Percentiles rank a stretch among this genome's conserved stretches.
Conservation (phyloP, 37 sponge, comb jelly and placozoan genomes). For the Axinella damicornis region DNA sequence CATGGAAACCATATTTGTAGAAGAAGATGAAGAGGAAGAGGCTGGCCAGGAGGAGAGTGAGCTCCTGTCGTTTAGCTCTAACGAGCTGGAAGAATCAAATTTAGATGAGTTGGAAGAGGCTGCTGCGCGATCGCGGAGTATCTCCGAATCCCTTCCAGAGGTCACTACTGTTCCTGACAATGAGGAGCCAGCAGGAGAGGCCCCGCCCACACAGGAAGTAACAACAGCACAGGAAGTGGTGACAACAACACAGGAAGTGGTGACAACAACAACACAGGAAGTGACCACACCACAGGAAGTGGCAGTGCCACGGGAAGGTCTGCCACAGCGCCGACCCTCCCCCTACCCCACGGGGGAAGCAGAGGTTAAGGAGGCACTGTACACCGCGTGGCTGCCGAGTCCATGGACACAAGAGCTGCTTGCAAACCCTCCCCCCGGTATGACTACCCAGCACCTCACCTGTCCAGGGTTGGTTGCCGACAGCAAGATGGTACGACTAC, state of each 20-base stretch:
- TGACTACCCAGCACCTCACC: conserved; percentile 38
- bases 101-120: no score
- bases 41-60: background rate
- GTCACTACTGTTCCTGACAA: background rate
- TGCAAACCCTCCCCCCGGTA: background rate
- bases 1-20: conserved; percentile 1
- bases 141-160: background rate
- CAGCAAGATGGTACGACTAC: conserved; percentile 21
- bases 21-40: background rate
- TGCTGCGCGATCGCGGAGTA: background rate
- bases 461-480: conserved; percentile 61
- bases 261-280: background rate
- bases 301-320: background rate
- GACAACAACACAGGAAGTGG: background rate
- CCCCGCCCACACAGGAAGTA: background rate
- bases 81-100: no score
- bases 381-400: conserved; percentile 55
- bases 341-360: conserved; percentile 19
- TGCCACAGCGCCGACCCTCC: background rate
- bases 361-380: conserved; percentile 13
- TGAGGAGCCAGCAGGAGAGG: background rate
- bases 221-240: background rate
- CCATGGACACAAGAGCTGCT: conserved; percentile 36
- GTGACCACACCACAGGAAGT: background rate
- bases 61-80: background rate